Base-by-base conservation (phyloP, 2,113 vertebrate genomes). In the Limnothrissa miodon region DNA sequence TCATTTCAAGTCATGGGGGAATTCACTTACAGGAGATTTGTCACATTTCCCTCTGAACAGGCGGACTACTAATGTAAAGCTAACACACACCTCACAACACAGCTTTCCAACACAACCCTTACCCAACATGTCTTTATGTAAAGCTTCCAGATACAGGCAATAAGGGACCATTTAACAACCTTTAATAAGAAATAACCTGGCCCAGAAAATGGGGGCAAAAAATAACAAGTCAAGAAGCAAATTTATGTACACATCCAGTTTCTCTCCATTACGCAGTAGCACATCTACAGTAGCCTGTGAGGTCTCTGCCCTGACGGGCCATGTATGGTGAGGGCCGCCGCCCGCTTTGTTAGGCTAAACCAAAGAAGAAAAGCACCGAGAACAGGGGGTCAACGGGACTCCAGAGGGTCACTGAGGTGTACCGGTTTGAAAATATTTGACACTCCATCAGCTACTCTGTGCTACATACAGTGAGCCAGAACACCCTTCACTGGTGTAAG, bases 11-110 rank as follows among this genome's bases (percentile, higher is more conserved):
- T 74, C 66, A 74, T 74, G 66, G 66, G 82, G 79, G 48, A 84
- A 78, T 42, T 86, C 86, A 86, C 79, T 62, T 82, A 87, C 80
- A 79, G 25, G 86, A 78, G 81, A 56, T 83, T 56, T 33, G 83
- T 83, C 87, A 85, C 85, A 83, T 86, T 81, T 44, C 56, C 85
- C 81, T 88, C 83, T 85, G 66, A 74, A 74, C 66, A 74, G 66
- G 66, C 66, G 83, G 82, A 86, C 81, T 80, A 85, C 79, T 39
- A 85, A 80, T 82, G 80, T 87, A 83, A 86, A 88, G 84, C 86
- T 79, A 87, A 88, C 89, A 85, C 89, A 85, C 81, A 48, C 84
- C 84, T 87, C 80, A 87, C 86, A 86, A 88, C 82, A 87, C 83
- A 79, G 84, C 83, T 84, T 84, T 83, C 84, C 83, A 85, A 78